Percentiles rank a stretch among this genome's conserved stretches.
These are phyloP conservation scores for Tragopan temminckii DNA, from an alignment of 2,797 vertebrate species.

Conservation along the genomic window DNA sequence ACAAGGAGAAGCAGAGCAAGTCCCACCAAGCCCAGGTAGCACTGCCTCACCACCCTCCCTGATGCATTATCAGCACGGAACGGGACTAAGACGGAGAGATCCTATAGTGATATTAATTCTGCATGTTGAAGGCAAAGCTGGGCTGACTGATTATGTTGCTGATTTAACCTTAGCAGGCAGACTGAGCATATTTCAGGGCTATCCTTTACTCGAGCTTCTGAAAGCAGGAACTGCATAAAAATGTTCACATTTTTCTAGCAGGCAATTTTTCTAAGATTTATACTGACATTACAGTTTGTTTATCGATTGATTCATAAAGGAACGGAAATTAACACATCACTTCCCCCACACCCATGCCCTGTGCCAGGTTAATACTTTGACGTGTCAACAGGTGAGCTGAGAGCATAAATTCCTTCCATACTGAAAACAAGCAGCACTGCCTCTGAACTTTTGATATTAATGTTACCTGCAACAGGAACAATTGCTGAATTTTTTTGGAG, in stretches of 20 bases:
- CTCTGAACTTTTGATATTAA: neutral
- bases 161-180: slow-evolving; percentile 25
- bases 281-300: slow-evolving; percentile 50
- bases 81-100: neutral
- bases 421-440: neutral
- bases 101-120: rapidly evolving
- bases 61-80: neutral
- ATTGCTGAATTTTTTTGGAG: neutral
- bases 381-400: neutral
- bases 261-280: slow-evolving; percentile 53
- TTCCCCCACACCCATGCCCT: neutral
- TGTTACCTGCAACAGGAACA: neutral
- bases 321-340: neutral
- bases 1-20: slow-evolving; percentile 22
- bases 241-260: neutral
- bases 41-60: neutral
- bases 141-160: neutral
- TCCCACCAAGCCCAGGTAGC: slow-evolving; percentile 17
- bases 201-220: neutral
- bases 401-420: neutral
- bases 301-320: slow-evolving; percentile 9
- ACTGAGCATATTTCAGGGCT: neutral
- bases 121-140: neutral
- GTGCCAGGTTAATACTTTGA: neutral
- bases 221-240: slow-evolving; percentile 51